phyloP scores from a whole-genome alignment of 2,113 vertebrate genomes.

The Dryoscopus gambensis region DNA sequence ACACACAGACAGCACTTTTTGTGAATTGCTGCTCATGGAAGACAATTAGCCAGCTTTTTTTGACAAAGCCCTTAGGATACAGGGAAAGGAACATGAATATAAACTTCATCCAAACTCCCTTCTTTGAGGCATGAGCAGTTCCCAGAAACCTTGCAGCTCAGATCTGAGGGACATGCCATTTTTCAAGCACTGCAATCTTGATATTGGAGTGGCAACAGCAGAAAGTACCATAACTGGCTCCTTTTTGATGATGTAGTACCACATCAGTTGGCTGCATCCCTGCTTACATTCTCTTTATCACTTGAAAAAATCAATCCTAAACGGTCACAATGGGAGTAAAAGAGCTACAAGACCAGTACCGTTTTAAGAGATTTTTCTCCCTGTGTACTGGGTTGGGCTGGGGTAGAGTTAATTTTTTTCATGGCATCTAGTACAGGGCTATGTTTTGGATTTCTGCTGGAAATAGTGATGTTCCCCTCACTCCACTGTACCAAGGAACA shows the following conservation, averaged over 20 bases:
- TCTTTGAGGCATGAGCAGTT: background rate
- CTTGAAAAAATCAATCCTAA: background rate
- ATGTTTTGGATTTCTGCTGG: background rate
- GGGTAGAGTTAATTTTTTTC: background rate
- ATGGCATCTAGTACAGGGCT: background rate
- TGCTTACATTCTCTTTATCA: background rate
- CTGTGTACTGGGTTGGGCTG: background rate
- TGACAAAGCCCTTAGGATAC: background rate
- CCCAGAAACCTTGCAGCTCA: background rate
- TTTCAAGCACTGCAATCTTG: background rate
- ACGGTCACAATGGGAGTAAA: background rate
- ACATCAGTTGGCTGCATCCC: background rate
- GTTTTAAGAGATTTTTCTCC: background rate
- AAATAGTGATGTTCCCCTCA: background rate
- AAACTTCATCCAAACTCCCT: background rate
- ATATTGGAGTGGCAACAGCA: background rate
- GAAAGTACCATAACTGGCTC: background rate
- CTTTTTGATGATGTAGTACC: background rate
- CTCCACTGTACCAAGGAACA: background rate
- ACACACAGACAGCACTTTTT: background rate
- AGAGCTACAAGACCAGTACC: background rate
- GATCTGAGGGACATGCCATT: background rate
- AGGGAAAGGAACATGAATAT: background rate
- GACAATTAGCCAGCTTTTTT: background rate
- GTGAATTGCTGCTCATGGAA: background rate